These are phyloP conservation scores for Paramormyrops kingsleyae DNA, from an alignment of 2,113 vertebrate species.

Conservation along the genomic window DNA sequence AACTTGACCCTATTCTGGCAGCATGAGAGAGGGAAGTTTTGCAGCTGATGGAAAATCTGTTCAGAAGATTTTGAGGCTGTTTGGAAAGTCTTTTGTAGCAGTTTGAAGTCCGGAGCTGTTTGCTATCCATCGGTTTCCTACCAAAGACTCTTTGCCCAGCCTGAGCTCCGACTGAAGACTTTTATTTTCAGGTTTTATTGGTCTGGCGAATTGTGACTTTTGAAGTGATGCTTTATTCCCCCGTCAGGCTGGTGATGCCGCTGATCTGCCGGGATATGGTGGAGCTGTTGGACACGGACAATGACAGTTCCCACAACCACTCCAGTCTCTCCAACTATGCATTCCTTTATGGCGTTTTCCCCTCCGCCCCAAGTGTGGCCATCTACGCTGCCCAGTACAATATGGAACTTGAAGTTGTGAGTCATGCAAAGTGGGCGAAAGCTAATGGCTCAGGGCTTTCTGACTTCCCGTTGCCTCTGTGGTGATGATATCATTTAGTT, in stretches of 20 bases:
- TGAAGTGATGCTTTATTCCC: not conserved
- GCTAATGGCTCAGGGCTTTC: not conserved
- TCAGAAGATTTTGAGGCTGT: not conserved
- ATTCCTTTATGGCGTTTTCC: slow-evolving; percentile 92
- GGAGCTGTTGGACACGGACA: slow-evolving; percentile 74
- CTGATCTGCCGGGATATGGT: slow-evolving; percentile 93
- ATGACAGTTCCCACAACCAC: slow-evolving; percentile 68
- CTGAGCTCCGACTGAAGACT: not conserved
- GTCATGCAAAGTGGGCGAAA: slow-evolving; percentile 40
- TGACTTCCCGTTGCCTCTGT: not conserved
- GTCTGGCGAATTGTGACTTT: not conserved
- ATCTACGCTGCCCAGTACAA: slow-evolving; percentile 95
- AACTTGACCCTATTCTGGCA: not conserved
- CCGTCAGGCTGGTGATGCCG: slow-evolving; percentile 81
- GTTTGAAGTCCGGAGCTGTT: not conserved
- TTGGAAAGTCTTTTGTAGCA: not conserved
- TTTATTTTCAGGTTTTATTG: not conserved
- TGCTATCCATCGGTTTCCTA: not conserved
- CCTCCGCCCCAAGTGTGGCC: slow-evolving; percentile 90
- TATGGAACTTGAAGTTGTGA: slow-evolving; percentile 92
- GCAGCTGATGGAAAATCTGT: not conserved
- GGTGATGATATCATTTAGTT: slow-evolving; percentile 10
- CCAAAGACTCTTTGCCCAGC: not conserved
- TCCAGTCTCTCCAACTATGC: slow-evolving; percentile 93
- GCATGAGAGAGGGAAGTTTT: not conserved